Base-by-base conservation (phyloP, 1,140 invertebrate species). In the Chionoecetes opilio region DNA sequence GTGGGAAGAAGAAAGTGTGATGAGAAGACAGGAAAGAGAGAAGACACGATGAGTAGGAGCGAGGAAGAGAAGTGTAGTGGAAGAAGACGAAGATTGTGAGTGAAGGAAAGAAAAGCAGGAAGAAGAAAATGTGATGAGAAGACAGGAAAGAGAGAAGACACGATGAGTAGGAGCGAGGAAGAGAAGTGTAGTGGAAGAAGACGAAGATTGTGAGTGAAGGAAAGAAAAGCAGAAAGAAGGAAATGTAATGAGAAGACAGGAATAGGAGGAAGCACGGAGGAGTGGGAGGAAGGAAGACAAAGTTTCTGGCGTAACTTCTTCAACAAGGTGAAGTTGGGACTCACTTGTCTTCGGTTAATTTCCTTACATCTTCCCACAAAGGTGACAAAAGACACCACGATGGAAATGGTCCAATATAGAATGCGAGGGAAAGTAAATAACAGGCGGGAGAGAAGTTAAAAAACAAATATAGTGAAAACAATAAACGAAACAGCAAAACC, bases 321-420 rank as follows among this genome's bases (percentile, higher is more conserved):
- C 63, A 75, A 75, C 63, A 75, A 75, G 63, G 63, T 75, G n/a
- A 75, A 75, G 26, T 75, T 75, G 63, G n/a, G 63, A 75, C 63
- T 75, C n/a, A 75, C 63, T 75, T 75, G 63, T 75, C 21, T 75
- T 75, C 63, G 63, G 21, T 75, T 75, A 75, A 75, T 75, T 75
- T 75, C 63, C n/a, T 75, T n/a, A 26, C 63, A n/a, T 11, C 63
- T 2, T n/a, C 63, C 6, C 5, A n/a, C n/a, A 1, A 75, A 75
- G 63, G 63, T 75, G 63, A 75, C 21, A n/a, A 75, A 75, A 75
- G 63, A 53, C 46, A 53, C 46, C 9, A 17, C 11, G 11, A 11
- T 53, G 46, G 8, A 53, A 53, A 53, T 53, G 46, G 46, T 53
- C 21, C 46, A 53, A 17, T 2, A 9, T 53, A 3, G 8, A n/a